Conservation (phyloP, 2,888 invertebrate genomes). For the Adineta ricciae region DNA sequence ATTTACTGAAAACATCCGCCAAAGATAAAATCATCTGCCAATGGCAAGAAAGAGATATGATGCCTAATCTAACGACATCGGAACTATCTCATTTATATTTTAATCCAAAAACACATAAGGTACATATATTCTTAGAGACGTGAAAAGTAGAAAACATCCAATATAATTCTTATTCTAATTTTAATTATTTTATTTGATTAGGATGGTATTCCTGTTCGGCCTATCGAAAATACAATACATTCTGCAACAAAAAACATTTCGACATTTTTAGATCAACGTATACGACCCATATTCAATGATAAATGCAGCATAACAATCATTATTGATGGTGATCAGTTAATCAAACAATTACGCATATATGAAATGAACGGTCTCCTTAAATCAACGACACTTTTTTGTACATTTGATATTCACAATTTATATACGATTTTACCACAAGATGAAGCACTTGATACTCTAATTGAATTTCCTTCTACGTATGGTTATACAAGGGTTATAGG, state of each 20-base stretch:
- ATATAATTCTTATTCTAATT: neutral
- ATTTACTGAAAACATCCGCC: neutral
- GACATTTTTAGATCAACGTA: neutral
- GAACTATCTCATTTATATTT: no score
- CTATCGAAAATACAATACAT: neutral
- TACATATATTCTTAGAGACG: no score
- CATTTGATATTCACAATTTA: neutral
- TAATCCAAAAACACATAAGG: neutral
- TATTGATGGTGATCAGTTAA: neutral
- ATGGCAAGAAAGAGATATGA: neutral
- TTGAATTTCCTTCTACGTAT: neutral
- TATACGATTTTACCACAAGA: neutral
- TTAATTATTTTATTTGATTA: neutral
- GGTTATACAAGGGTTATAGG: neutral
- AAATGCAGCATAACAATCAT: neutral
- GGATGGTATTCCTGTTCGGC: neutral
- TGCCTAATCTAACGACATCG: no score
- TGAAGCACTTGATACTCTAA: neutral
- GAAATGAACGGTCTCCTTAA: neutral
- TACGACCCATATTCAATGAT: neutral
- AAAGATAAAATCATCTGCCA: neutral
- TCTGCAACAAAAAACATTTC: neutral
- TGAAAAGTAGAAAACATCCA: no score
- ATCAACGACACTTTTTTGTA: neutral
- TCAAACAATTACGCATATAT: neutral